These are phyloP conservation scores for Epizoanthus ramosus DNA, from an alignment of 92 coral and sea anemone genomes.

Conservation along the genomic window DNA sequence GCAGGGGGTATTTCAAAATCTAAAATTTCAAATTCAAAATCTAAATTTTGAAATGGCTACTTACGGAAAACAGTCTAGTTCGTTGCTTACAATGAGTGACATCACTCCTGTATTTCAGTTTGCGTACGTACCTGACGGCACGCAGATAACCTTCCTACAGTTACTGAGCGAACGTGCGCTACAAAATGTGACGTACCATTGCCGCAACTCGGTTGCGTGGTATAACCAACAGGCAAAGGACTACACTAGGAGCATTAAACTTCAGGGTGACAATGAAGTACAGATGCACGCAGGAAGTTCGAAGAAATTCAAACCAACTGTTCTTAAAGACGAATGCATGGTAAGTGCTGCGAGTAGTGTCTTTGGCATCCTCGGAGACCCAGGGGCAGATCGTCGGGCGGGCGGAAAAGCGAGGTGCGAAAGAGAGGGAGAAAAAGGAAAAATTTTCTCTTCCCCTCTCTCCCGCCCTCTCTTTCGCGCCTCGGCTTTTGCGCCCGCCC, in stretches of 20 bases:
- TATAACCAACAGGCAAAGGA: slow-evolving; percentile 65
- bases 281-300: slow-evolving; percentile 85
- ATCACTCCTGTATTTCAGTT: slow-evolving; percentile 55
- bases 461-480: too few species aligned
- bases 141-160: slow-evolving; percentile 82
- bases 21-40: too few species aligned
- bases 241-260: slow-evolving; percentile 74
- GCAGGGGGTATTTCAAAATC: too few species aligned
- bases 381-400: too few species aligned
- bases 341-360: slow-evolving; percentile 47
- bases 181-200: slow-evolving; percentile 92
- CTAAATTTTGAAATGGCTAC: too few species aligned
- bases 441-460: too few species aligned
- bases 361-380: too few species aligned
- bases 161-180: slow-evolving; percentile 83
- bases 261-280: slow-evolving; percentile 87
- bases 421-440: too few species aligned
- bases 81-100: neutral
- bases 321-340: slow-evolving; percentile 82
- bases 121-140: slow-evolving; percentile 73
- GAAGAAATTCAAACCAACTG: slow-evolving; percentile 84
- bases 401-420: too few species aligned
- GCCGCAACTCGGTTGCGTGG: slow-evolving; percentile 96
- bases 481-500: too few species aligned
- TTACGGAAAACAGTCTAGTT: neutral